Evolutionary conservation across 1,140 invertebrate species (phyloP).

Genomic region (Apis florea): DNA sequence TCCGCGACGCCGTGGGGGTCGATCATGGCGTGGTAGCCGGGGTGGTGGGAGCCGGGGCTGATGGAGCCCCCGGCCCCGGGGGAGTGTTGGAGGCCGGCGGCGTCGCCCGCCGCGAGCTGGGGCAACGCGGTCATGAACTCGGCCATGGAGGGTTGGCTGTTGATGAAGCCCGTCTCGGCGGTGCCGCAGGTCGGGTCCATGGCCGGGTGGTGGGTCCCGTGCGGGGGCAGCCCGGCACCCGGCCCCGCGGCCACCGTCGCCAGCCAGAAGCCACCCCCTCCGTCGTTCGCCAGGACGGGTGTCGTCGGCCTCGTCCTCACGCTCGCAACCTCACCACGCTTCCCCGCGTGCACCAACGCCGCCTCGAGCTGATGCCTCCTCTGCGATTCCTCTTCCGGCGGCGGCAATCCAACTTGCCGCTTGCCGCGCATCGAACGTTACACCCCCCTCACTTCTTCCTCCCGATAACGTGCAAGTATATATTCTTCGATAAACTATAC

Average conservation of each 20-base stretch:
- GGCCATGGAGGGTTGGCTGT: conserved; percentile 95
- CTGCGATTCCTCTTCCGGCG: conserved; percentile 56
- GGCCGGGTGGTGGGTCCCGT: conserved; percentile 75
- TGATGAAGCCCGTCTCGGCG: conserved; percentile 93
- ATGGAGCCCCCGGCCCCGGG: conserved; percentile 81
- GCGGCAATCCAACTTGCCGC: conserved; percentile 56
- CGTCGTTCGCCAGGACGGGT: conserved; percentile 80
- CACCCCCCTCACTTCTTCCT: neutral
- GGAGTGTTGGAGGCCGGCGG: conserved; percentile 80
- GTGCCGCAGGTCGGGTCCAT: conserved; percentile 76
- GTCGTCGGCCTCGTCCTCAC: conserved; percentile 78
- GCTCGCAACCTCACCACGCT: conserved; percentile 70
- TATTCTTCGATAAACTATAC: too few relatives aligned
- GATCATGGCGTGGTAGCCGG: conserved; percentile 79
- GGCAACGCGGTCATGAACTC: conserved; percentile 93
- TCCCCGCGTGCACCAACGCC: conserved; percentile 60
- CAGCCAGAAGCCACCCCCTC: conserved; percentile 81
- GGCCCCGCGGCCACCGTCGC: conserved; percentile 80
- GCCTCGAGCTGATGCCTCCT: conserved; percentile 32
- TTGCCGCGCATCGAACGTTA: conserved; percentile 72
- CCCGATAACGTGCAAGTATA: neutral
- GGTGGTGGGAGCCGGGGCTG: conserved; percentile 82
- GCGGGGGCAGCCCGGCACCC: conserved; percentile 78
- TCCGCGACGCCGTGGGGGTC: conserved; percentile 83
- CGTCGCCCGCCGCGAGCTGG: conserved; percentile 83